A percentile compares a stretch with the other conserved stretches of the same genome.
These are phyloP conservation scores for Myiozetetes cayanensis DNA, from an alignment of 2,113 vertebrate genomes.

Conservation along the genomic window DNA sequence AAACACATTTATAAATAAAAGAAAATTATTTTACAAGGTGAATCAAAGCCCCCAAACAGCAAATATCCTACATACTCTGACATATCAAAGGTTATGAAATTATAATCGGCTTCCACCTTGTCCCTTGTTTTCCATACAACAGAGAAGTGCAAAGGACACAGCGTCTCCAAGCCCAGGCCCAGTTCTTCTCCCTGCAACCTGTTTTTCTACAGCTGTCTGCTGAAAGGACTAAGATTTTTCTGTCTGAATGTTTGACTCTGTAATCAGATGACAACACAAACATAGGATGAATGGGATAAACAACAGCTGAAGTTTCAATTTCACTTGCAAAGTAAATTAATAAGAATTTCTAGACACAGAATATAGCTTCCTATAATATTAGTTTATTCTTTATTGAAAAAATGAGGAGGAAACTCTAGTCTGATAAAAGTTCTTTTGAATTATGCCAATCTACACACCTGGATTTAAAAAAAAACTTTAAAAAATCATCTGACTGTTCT, in stretches of 20 bases:
- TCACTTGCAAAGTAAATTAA: background rate
- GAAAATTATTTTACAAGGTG: background rate
- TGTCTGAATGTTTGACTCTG: background rate
- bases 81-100: background rate
- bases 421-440: background rate
- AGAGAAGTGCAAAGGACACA: background rate
- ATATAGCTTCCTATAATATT: background rate
- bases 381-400: background rate
- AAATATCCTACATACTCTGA: background rate
- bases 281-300: background rate
- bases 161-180: background rate
- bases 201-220: background rate
- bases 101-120: background rate
- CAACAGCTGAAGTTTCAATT: background rate
- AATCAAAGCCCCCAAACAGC: background rate
- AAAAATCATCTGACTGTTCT: background rate
- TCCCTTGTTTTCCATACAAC: background rate
- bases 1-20: background rate
- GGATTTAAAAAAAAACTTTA: background rate
- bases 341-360: background rate
- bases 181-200: background rate
- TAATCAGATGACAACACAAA: background rate
- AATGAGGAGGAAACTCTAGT: background rate
- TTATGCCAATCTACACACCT: background rate
- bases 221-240: background rate